Percentiles rank a stretch among this genome's conserved stretches.
Conservation (phyloP, 35 echinoderm and acorn worm genomes). For the Lytechinus pictus region DNA sequence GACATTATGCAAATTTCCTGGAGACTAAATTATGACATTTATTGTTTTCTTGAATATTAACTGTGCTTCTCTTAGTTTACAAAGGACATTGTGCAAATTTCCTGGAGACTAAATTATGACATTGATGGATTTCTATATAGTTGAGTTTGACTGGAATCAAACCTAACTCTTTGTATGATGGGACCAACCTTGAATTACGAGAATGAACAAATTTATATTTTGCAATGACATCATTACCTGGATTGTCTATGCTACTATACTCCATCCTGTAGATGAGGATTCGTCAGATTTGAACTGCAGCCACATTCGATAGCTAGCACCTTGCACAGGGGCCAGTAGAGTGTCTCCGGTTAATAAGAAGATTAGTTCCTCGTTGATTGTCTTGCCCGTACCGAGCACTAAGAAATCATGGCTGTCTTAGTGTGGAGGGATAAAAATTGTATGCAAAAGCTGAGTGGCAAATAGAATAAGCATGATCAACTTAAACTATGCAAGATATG, state of each 20-base stretch:
- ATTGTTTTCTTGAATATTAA: too few relatives aligned
- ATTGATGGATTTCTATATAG: too few relatives aligned
- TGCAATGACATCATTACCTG: neutral
- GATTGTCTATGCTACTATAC: neutral
- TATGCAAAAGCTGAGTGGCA: neutral
- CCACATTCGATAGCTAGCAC: conserved; percentile 36
- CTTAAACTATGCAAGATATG: too few relatives aligned
- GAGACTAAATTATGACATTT: too few relatives aligned
- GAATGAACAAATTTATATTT: too few relatives aligned
- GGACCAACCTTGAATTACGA: too few relatives aligned
- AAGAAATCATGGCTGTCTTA: conserved; percentile 28
- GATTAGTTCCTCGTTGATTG: conserved; percentile 14
- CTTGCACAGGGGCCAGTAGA: neutral
- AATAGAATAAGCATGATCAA: neutral
- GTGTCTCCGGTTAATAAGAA: neutral
- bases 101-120: too few relatives aligned
- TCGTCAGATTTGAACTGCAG: neutral
- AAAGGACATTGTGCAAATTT: too few relatives aligned
- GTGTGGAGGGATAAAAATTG: neutral
- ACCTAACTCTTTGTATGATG: too few relatives aligned
- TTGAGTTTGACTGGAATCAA: too few relatives aligned
- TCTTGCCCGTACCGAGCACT: neutral
- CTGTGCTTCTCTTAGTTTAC: too few relatives aligned
- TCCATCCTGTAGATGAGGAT: neutral
- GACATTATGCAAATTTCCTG: too few relatives aligned